A percentile compares a stretch with the other conserved stretches of the same genome.
Conservation (phyloP, 1,140 invertebrate species). For the Zaprionus davidi region DNA sequence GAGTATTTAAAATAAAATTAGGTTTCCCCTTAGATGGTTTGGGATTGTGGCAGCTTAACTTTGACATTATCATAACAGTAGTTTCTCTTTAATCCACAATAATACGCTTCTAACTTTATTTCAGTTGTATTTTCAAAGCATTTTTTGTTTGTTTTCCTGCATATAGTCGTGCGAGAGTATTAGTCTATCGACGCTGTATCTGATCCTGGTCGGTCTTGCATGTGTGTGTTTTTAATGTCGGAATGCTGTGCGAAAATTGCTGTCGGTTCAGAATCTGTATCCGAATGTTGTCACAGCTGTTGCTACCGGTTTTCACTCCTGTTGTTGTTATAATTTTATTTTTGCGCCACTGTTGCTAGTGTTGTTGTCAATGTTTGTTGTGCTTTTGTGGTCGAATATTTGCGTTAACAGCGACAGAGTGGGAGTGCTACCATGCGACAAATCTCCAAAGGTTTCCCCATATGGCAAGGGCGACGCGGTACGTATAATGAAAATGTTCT, state of each 20-base stretch:
- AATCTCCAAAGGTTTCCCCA: conserved; percentile 40
- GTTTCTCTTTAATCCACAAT: not conserved
- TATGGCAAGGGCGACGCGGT: conserved; percentile 20
- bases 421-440: conserved; percentile 37
- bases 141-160: not conserved
- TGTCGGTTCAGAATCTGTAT: conserved; percentile 29
- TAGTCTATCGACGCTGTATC: not conserved
- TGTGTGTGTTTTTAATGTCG: conserved; percentile 3
- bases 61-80: not conserved
- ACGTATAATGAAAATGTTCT: conserved; percentile 52
- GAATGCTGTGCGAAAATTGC: conserved; percentile 31
- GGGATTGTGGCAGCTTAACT: not conserved
- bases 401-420: conserved; percentile 44
- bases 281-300: conserved; percentile 58
- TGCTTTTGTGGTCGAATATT: conserved; percentile 67
- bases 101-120: not conserved
- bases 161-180: not conserved
- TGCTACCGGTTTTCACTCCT: conserved; percentile 46
- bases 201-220: not conserved
- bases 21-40: not conserved
- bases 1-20: not conserved
- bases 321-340: conserved; percentile 27
- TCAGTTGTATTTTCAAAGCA: not conserved
- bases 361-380: conserved; percentile 36
- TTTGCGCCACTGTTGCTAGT: not conserved